Evolutionary conservation across 2,888 invertebrate species (phyloP).

Genomic region (Uloborus plumipes): DNA sequence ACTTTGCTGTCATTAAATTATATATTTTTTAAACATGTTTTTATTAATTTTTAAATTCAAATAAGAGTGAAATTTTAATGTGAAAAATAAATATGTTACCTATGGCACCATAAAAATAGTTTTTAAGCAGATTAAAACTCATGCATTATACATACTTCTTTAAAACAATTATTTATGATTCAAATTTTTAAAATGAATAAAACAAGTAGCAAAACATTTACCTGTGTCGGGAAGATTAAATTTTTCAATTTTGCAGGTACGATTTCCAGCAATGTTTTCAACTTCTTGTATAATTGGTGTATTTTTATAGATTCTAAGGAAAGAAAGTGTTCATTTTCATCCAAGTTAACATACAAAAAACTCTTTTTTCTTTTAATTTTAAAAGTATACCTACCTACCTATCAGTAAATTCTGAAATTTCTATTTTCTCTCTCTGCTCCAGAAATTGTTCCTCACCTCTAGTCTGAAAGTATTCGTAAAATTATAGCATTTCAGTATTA

Average conservation of each 20-base stretch:
- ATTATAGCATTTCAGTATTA: not conserved
- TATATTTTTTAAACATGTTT: too few relatives aligned
- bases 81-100: too few relatives aligned
- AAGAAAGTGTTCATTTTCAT: not conserved
- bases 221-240: slow-evolving; percentile 95
- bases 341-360: too few relatives aligned
- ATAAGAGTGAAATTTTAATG: too few relatives aligned
- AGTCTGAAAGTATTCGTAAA: slow-evolving; percentile 75
- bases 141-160: too few relatives aligned
- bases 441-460: slow-evolving; percentile 88
- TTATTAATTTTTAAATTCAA: too few relatives aligned
- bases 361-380: not conserved
- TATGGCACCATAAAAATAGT: too few relatives aligned
- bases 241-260: slow-evolving; percentile 93
- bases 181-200: not conserved
- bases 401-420: slow-evolving; percentile 92
- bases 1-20: too few relatives aligned
- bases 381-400: slow-evolving; percentile 67
- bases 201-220: slow-evolving; percentile 69
- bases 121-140: too few relatives aligned
- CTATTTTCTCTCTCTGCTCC: slow-evolving; percentile 91
- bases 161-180: too few relatives aligned
- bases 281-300: slow-evolving; percentile 93
- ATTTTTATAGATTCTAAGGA: slow-evolving; percentile 79
- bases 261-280: slow-evolving; percentile 90